Conservation (phyloP, 2,113 vertebrate genomes). For the Megalops atlanticus region DNA sequence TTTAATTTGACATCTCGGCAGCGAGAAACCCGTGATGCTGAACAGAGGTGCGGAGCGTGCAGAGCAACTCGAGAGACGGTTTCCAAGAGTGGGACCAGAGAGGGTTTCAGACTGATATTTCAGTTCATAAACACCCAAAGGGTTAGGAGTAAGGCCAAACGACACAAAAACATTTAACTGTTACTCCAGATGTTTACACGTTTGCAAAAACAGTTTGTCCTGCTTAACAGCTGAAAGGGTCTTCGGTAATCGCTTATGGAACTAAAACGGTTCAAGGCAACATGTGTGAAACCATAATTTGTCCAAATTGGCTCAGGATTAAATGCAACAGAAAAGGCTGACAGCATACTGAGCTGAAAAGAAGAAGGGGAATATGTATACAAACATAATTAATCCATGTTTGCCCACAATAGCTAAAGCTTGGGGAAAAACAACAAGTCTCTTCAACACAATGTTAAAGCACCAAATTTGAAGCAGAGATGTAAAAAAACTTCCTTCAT, state of each 20-base stretch:
- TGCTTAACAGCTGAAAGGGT: not conserved
- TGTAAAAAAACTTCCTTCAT: too few species aligned
- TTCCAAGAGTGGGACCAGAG: conserved; percentile 10
- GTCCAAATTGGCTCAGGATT: not conserved
- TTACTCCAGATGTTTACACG: not conserved
- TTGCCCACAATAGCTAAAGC: too few species aligned
- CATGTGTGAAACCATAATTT: not conserved
- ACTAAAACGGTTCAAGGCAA: not conserved
- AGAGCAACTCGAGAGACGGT: conserved; percentile 4
- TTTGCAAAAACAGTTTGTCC: not conserved
- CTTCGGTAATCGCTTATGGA: not conserved
- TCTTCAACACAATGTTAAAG: not conserved
- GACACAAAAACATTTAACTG: not conserved
- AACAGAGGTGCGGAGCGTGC: not conserved
- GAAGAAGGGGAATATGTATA: too few species aligned
- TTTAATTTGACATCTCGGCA: conserved; percentile 24
- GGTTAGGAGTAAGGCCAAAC: not conserved
- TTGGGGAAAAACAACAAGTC: too few species aligned
- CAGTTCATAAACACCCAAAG: conserved; percentile 23
- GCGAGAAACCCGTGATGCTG: conserved; percentile 1
- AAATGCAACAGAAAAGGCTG: too few species aligned
- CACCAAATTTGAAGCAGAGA: too few species aligned
- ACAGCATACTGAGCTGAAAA: too few species aligned
- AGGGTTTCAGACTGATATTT: conserved; percentile 22
- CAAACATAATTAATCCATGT: too few species aligned